These are phyloP conservation scores for Noturus placidus DNA, from an alignment of 2,113 vertebrate genomes.

Conservation along the genomic window DNA sequence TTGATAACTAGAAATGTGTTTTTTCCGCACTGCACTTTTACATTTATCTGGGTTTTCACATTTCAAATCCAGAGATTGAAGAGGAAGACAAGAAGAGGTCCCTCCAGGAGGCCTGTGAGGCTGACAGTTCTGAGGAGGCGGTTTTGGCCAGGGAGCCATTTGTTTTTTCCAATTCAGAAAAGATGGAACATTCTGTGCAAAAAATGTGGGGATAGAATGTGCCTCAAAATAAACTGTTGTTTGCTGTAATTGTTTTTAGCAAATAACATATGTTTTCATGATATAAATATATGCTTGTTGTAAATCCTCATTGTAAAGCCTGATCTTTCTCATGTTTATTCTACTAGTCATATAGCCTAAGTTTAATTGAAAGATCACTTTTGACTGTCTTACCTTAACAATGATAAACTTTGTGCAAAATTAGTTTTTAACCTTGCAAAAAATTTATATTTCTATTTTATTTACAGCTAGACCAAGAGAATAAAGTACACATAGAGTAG, in stretches of 20 bases:
- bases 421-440: not conserved
- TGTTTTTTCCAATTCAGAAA: conserved; percentile 4
- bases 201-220: not conserved
- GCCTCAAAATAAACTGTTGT: not conserved
- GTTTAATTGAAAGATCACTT: not conserved
- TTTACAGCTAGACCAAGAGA: not conserved
- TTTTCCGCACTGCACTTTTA: not conserved
- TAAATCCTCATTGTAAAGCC: not conserved
- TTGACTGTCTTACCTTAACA: not conserved
- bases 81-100: not conserved
- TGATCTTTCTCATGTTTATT: not conserved
- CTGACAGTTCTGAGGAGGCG: not conserved
- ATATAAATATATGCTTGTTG: not conserved
- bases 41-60: not conserved
- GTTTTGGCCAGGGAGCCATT: not conserved
- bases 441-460: not conserved
- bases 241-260: not conserved
- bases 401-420: not conserved
- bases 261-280: not conserved
- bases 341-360: not conserved
- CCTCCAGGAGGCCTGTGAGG: not conserved
- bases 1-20: not conserved
- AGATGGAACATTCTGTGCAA: not conserved
- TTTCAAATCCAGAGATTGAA: not conserved
- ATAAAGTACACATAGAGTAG: not conserved